A percentile compares a stretch with the other conserved stretches of the same genome.
Evolutionary conservation across 2,888 invertebrate species (phyloP).

Genomic region (Parnassius smintheus): DNA sequence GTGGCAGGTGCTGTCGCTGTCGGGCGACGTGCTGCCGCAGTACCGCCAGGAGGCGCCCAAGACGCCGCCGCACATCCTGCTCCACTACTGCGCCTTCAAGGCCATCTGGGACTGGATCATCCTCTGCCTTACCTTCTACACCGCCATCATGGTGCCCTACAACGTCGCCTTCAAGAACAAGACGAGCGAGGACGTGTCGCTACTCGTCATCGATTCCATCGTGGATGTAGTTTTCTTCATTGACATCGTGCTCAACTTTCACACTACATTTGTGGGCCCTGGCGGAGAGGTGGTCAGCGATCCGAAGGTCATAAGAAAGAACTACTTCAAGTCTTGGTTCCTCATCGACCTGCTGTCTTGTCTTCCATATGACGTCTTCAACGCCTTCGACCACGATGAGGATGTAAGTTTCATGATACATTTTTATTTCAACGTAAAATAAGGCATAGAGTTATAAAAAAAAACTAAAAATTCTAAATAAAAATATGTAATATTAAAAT

Average conservation of each 20-base stretch:
- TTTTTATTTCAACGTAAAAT: too few relatives aligned
- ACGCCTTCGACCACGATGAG: constrained; percentile 99
- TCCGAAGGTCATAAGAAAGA: constrained; percentile 98
- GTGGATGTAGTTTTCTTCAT: constrained; percentile 99
- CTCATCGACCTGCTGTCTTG: constrained; percentile 99
- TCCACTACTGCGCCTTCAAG: constrained; percentile 99
- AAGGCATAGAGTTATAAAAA: too few relatives aligned
- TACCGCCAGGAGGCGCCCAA: constrained; percentile 99
- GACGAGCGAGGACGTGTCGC: constrained; percentile 97
- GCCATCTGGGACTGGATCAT: constrained; percentile 99
- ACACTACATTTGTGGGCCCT: constrained; percentile 99
- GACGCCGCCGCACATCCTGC: constrained; percentile 99
- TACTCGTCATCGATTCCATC: constrained; percentile 97
- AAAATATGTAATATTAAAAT: too few relatives aligned
- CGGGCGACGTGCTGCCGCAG: constrained; percentile 98
- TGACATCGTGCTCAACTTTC: constrained; percentile 99
- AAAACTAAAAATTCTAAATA: too few relatives aligned
- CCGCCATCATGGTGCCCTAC: constrained; percentile 99
- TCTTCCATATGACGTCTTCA: constrained; percentile 99
- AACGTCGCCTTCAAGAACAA: constrained; percentile 99
- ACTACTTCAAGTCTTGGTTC: constrained; percentile 99
- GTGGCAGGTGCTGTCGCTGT: constrained; percentile 91
- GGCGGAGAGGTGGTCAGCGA: constrained; percentile 98
- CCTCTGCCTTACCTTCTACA: constrained; percentile 99
- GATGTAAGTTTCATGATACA: constrained; percentile 83